phyloP scores from a whole-genome alignment of 2,888 invertebrate species.

The Lampropteryx suffumata region DNA sequence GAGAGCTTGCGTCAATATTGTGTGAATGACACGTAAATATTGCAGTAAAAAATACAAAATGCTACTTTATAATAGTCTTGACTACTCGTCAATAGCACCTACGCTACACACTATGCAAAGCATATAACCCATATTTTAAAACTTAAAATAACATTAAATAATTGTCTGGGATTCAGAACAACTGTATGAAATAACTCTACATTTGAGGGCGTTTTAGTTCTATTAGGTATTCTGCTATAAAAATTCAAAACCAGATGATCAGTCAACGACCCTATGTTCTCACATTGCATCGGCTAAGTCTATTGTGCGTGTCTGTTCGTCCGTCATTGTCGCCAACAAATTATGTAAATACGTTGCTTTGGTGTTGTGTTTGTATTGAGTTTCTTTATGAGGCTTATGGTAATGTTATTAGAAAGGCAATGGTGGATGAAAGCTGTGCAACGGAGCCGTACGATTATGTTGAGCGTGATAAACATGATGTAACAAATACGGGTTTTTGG shows the following conservation, averaged over 20 bases:
- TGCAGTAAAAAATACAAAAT: too few relatives aligned
- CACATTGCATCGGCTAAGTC: slow-evolving; percentile 27
- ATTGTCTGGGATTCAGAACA: too few relatives aligned
- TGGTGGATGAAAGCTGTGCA: slow-evolving; percentile 15
- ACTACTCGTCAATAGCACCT: too few relatives aligned
- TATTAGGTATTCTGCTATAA: not conserved
- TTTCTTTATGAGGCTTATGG: slow-evolving; percentile 17
- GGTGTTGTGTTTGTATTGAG: slow-evolving; percentile 10
- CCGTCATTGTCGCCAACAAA: slow-evolving; percentile 17
- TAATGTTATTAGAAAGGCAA: slow-evolving; percentile 24
- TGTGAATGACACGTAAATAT: not conserved
- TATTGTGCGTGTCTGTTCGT: slow-evolving; percentile 10
- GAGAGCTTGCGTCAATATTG: slow-evolving; percentile 6
- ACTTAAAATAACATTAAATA: too few relatives aligned
- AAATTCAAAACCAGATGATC: not conserved
- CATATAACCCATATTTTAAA: too few relatives aligned
- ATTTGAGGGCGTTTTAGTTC: too few relatives aligned
- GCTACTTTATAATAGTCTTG: too few relatives aligned
- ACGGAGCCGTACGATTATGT: slow-evolving; percentile 5
- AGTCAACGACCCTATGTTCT: slow-evolving; percentile 8
- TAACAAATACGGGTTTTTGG: not conserved
- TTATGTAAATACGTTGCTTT: slow-evolving; percentile 21
- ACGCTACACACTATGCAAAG: too few relatives aligned
- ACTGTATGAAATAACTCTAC: too few relatives aligned
- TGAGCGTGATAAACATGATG: slow-evolving; percentile 3